A percentile compares a stretch with the other conserved stretches of the same genome.
Evolutionary conservation across 64 coral and sea anemone genomes (phyloP).

Genomic region (Pocillopora verrucosa): DNA sequence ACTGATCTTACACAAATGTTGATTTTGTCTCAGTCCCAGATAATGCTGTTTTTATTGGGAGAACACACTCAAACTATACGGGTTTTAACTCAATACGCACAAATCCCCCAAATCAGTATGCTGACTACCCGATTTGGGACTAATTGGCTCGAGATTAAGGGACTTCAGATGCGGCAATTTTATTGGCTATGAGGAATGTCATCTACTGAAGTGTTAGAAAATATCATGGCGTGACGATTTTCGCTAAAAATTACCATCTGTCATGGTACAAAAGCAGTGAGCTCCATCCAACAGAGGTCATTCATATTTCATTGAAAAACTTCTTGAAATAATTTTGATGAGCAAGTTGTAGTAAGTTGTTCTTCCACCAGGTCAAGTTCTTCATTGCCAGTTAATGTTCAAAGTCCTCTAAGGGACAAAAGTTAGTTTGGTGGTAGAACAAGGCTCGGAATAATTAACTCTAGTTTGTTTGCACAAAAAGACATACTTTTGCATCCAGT

Average conservation of each 20-base stretch:
- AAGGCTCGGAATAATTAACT: neutral
- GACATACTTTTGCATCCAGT: constrained; percentile 15
- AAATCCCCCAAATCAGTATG: neutral
- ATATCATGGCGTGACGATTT: constrained; percentile 21
- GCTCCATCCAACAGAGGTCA: neutral
- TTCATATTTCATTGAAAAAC: neutral
- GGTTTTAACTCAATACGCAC: neutral
- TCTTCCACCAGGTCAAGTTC: neutral
- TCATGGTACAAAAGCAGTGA: neutral
- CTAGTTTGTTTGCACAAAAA: constrained; percentile 16
- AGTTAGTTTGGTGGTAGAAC: neutral
- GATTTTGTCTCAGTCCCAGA: neutral
- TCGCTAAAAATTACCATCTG: neutral
- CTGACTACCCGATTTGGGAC: neutral
- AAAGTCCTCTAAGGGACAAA: neutral
- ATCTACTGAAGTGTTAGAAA: no score
- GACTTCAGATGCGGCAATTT: neutral
- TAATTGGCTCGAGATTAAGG: neutral
- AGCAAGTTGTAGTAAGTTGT: neutral
- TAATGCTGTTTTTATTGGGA: neutral
- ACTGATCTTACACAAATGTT: neutral
- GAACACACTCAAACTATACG: neutral
- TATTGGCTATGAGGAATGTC: neutral
- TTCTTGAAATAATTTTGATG: neutral
- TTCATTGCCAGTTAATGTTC: neutral